Base-by-base conservation (phyloP, 1,140 invertebrate species). In the Maconellicoccus hirsutus region DNA sequence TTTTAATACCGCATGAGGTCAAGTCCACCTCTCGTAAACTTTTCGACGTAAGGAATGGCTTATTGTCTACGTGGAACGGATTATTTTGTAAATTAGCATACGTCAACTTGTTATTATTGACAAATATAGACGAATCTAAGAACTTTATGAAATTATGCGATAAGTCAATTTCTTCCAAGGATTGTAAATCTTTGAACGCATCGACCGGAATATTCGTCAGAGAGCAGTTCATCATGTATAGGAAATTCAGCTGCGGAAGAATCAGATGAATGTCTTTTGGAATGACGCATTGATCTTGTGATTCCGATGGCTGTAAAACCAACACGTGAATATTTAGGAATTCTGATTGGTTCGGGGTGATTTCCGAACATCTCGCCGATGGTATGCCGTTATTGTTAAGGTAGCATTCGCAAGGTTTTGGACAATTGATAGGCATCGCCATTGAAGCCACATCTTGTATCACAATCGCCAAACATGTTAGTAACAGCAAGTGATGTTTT, bases 141-240 rank as follows among this genome's bases (percentile, higher is more conserved):
- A 81, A 83, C 29, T 80, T 81, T 4, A 96, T 85, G 1, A 82
- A 81, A 77, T 96, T 96, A 72, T 83, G 82, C 0, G 90, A 91
- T 61, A 95, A 79, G 77, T 96, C 91, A 33, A 96, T 80, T 78
- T 94, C 91, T 33, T 93, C 90, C 59, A 95, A 82, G 71, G 93
- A 88, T 61, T 83, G 83, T 19, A 95, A 81, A 0, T 86, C 86
- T 71, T 83, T 84, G 75, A 95, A 89, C 0, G 91, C 89, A 71
- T 86, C 84, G 25, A 84, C 83, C 74, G 91, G 82, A 7, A 95
- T 82, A 4, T 82, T 80, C 72, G 84, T 80, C 7, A 95, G 84
- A 70, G 84, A 84, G 77, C 90, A 92, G 74, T 89, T 86, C 72
- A 81, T 83, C 59, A 94, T 75, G 39, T 73, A 73, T 14, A 77